Percentiles rank a stretch among this genome's conserved stretches.
phyloP scores from a whole-genome alignment of 1,140 invertebrate genomes.

The Drosophila melanica region DNA sequence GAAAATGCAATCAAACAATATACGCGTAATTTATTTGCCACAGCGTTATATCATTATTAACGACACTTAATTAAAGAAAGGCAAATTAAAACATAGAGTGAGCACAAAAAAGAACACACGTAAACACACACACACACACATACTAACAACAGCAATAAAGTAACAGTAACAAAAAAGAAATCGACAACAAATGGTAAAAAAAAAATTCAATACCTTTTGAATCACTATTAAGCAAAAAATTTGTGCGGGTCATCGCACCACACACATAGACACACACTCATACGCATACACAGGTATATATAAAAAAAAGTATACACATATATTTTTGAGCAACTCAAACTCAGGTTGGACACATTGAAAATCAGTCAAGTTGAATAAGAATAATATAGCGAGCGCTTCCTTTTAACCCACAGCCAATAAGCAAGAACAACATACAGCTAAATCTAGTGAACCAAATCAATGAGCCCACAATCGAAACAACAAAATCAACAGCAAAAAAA shows the following conservation, averaged over 20 bases:
- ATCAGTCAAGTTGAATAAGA: slow-evolving; percentile 78
- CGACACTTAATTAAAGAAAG: slow-evolving; percentile 62
- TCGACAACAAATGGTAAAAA: slow-evolving; percentile 23
- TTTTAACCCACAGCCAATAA: slow-evolving; percentile 78
- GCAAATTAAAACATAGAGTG: slow-evolving; percentile 74
- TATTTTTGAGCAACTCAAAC: slow-evolving; percentile 82
- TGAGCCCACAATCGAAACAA: slow-evolving; percentile 64
- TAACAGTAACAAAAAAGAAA: slow-evolving; percentile 49
- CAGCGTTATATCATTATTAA: slow-evolving; percentile 49
- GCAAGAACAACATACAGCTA: slow-evolving; percentile 50
- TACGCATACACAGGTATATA: slow-evolving; percentile 23
- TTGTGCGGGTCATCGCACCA: slow-evolving; percentile 35
- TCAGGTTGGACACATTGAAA: slow-evolving; percentile 82
- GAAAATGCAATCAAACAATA: slow-evolving; percentile 72
- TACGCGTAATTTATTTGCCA: slow-evolving; percentile 61
- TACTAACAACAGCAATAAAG: slow-evolving; percentile 51
- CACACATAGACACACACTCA: slow-evolving; percentile 36
- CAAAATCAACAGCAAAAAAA: slow-evolving; percentile 29
- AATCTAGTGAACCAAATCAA: slow-evolving; percentile 60
- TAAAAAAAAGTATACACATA: slow-evolving; percentile 57
- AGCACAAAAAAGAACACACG: slow-evolving; percentile 60
- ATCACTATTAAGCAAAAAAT: slow-evolving; percentile 37
- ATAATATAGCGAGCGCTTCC: slow-evolving; percentile 80
- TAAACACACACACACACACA: slow-evolving; percentile 24
- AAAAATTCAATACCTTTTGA: slow-evolving; percentile 34